Percentiles rank a stretch among this genome's conserved stretches.
These are phyloP conservation scores for Trichomycterus rosablanca DNA, from an alignment of 2,113 vertebrate genomes.

Conservation along the genomic window DNA sequence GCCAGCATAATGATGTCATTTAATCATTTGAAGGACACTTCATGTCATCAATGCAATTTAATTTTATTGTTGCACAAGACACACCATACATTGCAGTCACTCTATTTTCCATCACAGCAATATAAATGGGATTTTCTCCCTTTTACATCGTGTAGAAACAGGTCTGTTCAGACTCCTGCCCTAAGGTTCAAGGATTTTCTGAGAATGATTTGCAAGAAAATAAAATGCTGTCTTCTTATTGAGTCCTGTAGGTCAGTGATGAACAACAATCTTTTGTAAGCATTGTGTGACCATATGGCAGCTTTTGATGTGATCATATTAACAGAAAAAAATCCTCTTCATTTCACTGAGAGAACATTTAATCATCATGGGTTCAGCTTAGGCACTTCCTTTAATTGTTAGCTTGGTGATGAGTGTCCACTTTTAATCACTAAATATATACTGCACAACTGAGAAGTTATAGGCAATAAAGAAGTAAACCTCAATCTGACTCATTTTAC, in stretches of 20 bases:
- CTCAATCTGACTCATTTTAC: no score
- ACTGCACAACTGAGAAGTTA: background rate
- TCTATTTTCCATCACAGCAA: no score
- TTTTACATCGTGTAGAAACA: background rate
- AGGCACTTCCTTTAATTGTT: slow-evolving; percentile 41
- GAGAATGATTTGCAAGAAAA: background rate
- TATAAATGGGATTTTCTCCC: no score
- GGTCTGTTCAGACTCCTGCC: background rate
- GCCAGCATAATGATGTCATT: no score
- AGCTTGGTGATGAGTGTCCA: slow-evolving; percentile 6
- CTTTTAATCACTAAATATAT: slow-evolving; percentile 26
- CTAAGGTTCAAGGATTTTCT: background rate
- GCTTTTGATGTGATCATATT: slow-evolving; percentile 54
- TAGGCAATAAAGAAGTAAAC: no score
- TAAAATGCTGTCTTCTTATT: background rate
- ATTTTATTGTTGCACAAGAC: no score
- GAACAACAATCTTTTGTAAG: slow-evolving; percentile 13
- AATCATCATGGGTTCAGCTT: slow-evolving; percentile 43
- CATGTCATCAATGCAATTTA: no score
- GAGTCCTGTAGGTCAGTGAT: slow-evolving; percentile 14
- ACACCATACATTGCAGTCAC: no score
- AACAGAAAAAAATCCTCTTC: slow-evolving; percentile 56
- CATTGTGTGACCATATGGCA: slow-evolving; percentile 35
- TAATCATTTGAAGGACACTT: no score
- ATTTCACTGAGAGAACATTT: slow-evolving; percentile 33